Evolutionary conservation across 2,113 vertebrate genomes (phyloP).

Genomic region (Apaloderma vittatum): DNA sequence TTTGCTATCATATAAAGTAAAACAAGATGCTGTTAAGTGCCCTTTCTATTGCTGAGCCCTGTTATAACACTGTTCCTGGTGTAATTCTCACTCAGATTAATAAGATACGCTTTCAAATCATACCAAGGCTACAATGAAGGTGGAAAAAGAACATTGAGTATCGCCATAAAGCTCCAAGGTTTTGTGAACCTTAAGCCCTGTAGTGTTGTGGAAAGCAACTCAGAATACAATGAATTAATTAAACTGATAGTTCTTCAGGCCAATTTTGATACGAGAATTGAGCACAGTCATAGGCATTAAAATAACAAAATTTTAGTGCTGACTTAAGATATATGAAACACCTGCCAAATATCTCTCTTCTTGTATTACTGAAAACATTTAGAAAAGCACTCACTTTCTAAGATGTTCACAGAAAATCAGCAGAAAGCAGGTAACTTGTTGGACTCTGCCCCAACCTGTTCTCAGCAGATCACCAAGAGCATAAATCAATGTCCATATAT

Average conservation of each 20-base stretch:
- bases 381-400: background rate
- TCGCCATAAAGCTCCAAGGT: background rate
- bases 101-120: background rate
- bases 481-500: background rate
- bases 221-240: background rate
- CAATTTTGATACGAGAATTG: background rate
- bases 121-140: background rate
- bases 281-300: background rate
- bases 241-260: background rate
- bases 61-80: background rate
- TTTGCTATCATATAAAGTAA: background rate
- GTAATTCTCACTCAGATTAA: conserved; percentile 32
- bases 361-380: background rate
- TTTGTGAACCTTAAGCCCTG: background rate
- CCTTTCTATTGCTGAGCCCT: background rate
- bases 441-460: background rate
- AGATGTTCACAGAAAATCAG: background rate
- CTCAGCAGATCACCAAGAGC: background rate
- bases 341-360: background rate
- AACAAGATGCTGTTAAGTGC: background rate
- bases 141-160: background rate
- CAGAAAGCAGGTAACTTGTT: background rate
- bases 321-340: background rate
- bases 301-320: background rate
- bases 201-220: background rate